phyloP scores from a whole-genome alignment of 2,113 vertebrate genomes.

The Malaclemys terrapin region DNA sequence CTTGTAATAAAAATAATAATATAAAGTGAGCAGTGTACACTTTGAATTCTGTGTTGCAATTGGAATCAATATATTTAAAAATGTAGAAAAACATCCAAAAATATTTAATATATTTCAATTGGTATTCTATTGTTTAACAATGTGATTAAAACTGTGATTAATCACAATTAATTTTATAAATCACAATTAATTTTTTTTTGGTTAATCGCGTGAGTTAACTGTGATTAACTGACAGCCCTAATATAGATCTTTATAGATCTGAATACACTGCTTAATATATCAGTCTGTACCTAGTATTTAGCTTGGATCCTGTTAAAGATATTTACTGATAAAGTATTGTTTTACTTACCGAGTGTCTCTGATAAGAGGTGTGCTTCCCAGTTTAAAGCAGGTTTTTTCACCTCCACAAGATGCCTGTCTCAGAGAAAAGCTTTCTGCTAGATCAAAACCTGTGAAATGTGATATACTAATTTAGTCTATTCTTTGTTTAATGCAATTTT shows the following conservation, averaged over 20 bases:
- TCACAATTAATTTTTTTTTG: too few species aligned
- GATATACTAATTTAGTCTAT: neutral
- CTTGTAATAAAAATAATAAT: too few species aligned
- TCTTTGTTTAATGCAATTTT: slow-evolving; percentile 5
- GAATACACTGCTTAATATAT: neutral
- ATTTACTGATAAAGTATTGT: neutral
- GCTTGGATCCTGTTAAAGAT: neutral
- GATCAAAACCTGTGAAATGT: slow-evolving; percentile 89
- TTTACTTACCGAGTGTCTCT: slow-evolving; percentile 83
- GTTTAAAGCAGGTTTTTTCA: slow-evolving; percentile 87
- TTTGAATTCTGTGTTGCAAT: too few species aligned
- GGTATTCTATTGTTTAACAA: too few species aligned
- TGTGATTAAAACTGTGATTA: too few species aligned
- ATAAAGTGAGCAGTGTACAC: too few species aligned
- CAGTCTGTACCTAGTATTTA: neutral
- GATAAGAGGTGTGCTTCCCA: slow-evolving; percentile 90
- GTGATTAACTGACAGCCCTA: too few species aligned
- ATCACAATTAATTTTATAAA: too few species aligned
- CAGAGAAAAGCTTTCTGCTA: slow-evolving; percentile 91
- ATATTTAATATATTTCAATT: too few species aligned
- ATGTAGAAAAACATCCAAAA: too few species aligned
- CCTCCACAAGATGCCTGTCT: slow-evolving; percentile 85
- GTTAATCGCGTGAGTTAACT: too few species aligned
- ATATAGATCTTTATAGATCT: neutral
- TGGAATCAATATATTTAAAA: too few species aligned